Evolutionary conservation across 2,888 invertebrate genomes (phyloP).

Genomic region (Acanthoscelides obtectus): DNA sequence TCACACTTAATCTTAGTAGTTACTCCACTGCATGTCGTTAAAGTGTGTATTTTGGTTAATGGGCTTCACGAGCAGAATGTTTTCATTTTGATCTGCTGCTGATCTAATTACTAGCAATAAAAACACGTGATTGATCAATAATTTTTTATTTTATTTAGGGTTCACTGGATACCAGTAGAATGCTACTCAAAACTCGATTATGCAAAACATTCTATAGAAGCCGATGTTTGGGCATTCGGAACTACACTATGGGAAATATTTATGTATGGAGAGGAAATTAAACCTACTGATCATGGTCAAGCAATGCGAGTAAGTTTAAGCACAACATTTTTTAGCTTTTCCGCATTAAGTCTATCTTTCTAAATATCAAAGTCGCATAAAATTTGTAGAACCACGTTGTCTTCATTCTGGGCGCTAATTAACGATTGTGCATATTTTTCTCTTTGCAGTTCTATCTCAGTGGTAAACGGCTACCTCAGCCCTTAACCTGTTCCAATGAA

Average conservation of each 20-base stretch:
- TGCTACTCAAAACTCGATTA: constrained; percentile 65
- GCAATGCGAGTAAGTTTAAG: constrained; percentile 30
- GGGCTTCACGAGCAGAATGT: no score
- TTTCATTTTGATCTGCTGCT: no score
- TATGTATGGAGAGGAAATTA: constrained; percentile 59
- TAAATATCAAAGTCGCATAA: no score
- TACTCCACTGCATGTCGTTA: no score
- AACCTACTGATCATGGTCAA: constrained; percentile 34
- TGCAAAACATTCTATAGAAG: constrained; percentile 63
- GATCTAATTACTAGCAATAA: neutral
- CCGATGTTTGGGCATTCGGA: constrained; percentile 89
- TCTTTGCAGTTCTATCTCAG: constrained; percentile 57
- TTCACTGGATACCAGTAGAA: constrained; percentile 89
- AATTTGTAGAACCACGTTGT: no score
- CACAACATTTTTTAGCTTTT: neutral
- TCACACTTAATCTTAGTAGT: no score
- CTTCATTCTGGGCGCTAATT: no score
- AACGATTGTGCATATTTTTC: neutral
- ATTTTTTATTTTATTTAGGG: constrained; percentile 49
- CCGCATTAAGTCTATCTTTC: neutral
- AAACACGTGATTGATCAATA: neutral
- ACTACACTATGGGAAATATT: constrained; percentile 93
- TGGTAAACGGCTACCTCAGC: constrained; percentile 64
- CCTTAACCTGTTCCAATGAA: constrained; percentile 65
- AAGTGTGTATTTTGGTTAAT: no score